Base-by-base conservation (phyloP, 2,113 vertebrate genomes). In the Vidua chalybeata region DNA sequence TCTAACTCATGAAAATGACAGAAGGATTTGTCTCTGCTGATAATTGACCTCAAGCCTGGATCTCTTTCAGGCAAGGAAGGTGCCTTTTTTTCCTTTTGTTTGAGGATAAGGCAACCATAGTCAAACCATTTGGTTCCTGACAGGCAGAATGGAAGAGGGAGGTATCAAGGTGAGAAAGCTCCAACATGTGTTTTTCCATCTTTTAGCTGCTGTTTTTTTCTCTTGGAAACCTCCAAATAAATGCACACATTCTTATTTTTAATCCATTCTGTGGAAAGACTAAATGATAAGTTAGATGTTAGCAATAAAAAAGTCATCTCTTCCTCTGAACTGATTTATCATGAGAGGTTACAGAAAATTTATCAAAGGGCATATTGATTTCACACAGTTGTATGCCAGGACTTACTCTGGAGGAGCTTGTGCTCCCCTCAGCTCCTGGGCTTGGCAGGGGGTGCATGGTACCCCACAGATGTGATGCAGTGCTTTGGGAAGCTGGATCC, bases 361-460 rank as follows among this genome's bases (percentile, higher is more conserved):
- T 91, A 85, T 87, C 24, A 41, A 85, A 95, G 75, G 58, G 52
- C 39, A 35, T 73, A 46, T 89, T 86, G 87, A 96, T 95, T 92
- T 95, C 84, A 72, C 62, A 31, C 13, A 13, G 31, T 82, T 74
- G 52, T 56, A 30, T 51, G 37, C 7, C 4, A n/a, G 54, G 66
- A 11, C 17, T 83, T 41, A 9, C 9, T 82, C 71, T 68, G 58
- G 49, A 80, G 30, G 55, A 27, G 28, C 20, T n/a, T 63, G 68
- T 7, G 27, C 4, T 89, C 56, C 7, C 33, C 52, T 85, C 6
- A 1, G 23, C 16, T 87, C 46, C 80, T 79, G 55, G 39, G 27
- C 22, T 7, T 6, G 31, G 37, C 52, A 79, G 37, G 16, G 26
- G 9, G 30, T 10, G 7, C 2, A 0, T 46, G 51, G 31, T 23